Percentiles rank a stretch among this genome's conserved stretches.
phyloP scores from a whole-genome alignment of 1,140 invertebrate species.

The Magallana angulata region DNA sequence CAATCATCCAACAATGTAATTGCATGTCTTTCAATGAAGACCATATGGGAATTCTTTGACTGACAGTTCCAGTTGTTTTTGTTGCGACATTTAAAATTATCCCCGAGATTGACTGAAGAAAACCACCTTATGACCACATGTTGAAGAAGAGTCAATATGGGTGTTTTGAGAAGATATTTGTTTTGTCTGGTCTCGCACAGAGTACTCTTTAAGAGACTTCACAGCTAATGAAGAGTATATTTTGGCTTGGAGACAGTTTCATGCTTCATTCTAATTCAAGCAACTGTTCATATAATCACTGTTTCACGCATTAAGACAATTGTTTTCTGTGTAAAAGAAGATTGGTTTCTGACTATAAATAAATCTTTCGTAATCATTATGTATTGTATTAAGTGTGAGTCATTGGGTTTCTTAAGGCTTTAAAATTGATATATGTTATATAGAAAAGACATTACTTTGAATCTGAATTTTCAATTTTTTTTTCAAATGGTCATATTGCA shows the following conservation, averaged over 20 bases:
- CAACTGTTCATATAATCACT: not conserved
- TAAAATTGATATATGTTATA: too few species aligned
- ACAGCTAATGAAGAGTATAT: not conserved
- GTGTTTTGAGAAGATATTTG: slow-evolving; percentile 21
- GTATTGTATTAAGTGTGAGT: not conserved
- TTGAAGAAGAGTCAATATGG: slow-evolving; percentile 14
- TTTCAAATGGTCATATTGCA: too few species aligned
- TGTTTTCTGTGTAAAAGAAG: not conserved
- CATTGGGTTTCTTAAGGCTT: not conserved
- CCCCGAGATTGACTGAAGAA: not conserved
- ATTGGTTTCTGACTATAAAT: not conserved
- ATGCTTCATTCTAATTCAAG: not conserved
- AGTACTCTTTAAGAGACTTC: not conserved
- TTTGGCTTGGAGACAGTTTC: slow-evolving; percentile 23
- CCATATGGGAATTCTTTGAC: slow-evolving; percentile 1
- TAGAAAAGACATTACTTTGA: too few species aligned
- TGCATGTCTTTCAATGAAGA: not conserved
- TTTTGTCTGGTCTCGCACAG: slow-evolving; percentile 16
- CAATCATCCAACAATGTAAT: slow-evolving; percentile 8
- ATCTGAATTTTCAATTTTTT: too few species aligned
- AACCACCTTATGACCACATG: slow-evolving; percentile 26
- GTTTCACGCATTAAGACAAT: slow-evolving; percentile 20
- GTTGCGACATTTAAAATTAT: not conserved
- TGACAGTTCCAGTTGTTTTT: slow-evolving; percentile 14
- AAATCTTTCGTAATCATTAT: slow-evolving; percentile 16